These are phyloP conservation scores for Pelobates fuscus DNA, from an alignment of 2,113 vertebrate species.

Conservation along the genomic window DNA sequence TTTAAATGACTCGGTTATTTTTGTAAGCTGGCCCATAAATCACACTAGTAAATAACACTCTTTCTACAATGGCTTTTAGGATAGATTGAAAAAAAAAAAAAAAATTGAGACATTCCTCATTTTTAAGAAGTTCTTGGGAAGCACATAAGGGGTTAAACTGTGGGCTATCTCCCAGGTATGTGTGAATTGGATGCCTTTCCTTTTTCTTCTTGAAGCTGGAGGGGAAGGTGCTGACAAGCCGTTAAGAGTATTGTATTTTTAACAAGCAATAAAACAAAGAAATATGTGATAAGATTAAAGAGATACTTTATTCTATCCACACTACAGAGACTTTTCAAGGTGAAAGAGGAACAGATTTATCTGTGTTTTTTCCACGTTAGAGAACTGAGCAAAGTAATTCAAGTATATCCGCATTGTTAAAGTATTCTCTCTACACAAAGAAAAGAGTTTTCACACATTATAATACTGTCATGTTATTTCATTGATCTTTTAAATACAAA, in stretches of 20 bases:
- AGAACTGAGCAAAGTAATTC: neutral
- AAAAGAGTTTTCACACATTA: too few relatives aligned
- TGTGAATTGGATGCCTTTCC: conserved; percentile 9
- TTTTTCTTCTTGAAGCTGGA: neutral
- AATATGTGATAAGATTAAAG: conserved; percentile 10
- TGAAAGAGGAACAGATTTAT: neutral
- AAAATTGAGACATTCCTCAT: too few relatives aligned
- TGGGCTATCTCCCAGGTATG: neutral
- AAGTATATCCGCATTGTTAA: too few relatives aligned
- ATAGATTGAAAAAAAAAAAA: too few relatives aligned
- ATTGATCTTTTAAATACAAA: too few relatives aligned
- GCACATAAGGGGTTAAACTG: neutral
- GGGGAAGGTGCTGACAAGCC: conserved; percentile 27
- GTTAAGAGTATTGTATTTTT: neutral
- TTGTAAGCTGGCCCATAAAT: too few relatives aligned
- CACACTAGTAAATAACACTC: too few relatives aligned
- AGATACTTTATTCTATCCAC: neutral
- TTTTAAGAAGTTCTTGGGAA: too few relatives aligned
- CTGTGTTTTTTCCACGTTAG: neutral
- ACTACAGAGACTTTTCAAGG: neutral
- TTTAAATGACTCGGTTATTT: too few relatives aligned
- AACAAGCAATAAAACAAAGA: conserved; percentile 18
- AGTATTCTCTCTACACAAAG: too few relatives aligned
- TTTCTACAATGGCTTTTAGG: too few relatives aligned
- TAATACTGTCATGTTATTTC: too few relatives aligned